Percentiles rank a stretch among this genome's conserved stretches.
Evolutionary conservation across 2,888 invertebrate genomes (phyloP).

Genomic region (Venustoraphidia nigricollis): DNA sequence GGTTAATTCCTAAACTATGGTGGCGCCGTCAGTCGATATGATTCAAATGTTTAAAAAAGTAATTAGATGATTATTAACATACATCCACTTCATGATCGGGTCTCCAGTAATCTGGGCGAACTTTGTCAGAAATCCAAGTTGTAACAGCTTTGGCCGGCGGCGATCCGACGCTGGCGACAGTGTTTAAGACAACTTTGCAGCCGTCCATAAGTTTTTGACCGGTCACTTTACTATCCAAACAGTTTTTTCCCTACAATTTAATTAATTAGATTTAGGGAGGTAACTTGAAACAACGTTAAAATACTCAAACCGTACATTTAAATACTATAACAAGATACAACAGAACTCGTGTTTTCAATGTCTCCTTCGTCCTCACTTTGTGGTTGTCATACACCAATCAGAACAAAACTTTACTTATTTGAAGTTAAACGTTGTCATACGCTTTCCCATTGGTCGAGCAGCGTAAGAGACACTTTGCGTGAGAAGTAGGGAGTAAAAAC

Average conservation of each 20-base stretch:
- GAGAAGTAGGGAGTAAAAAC: no score
- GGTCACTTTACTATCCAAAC: conserved; percentile 21
- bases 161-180: conserved; percentile 44
- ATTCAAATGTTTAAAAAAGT: neutral
- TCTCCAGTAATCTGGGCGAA: conserved; percentile 67
- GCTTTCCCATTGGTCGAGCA: no score
- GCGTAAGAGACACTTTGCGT: no score
- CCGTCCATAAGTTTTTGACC: conserved; percentile 39
- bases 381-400: no score
- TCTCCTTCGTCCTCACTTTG: no score
- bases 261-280: neutral
- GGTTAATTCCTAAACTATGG: no score
- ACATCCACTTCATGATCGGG: conserved; percentile 61
- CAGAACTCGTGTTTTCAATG: no score
- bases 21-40: no score
- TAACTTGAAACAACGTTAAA: neutral
- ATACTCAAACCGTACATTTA: neutral
- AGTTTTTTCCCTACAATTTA: conserved; percentile 23
- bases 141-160: conserved; percentile 54
- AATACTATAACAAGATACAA: neutral
- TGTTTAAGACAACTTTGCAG: conserved; percentile 37
- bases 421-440: no score
- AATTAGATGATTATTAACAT: conserved; percentile 10
- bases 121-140: conserved; percentile 62
- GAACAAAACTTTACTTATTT: no score